Percentiles rank a stretch among this genome's conserved stretches.
These are phyloP conservation scores for Vombatus ursinus DNA, from an alignment of 2,113 vertebrate species.

Conservation along the genomic window DNA sequence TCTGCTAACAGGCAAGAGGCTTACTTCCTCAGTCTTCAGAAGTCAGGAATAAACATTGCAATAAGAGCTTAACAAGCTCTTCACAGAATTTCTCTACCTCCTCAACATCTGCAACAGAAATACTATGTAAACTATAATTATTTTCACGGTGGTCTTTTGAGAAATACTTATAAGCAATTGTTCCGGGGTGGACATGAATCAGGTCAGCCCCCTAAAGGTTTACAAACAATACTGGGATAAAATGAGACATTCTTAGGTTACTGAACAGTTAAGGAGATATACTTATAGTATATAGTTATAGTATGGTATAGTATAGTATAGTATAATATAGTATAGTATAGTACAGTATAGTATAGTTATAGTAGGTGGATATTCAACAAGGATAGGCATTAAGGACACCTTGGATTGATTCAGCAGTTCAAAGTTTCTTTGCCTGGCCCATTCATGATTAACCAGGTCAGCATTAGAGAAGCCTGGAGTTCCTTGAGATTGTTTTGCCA, in stretches of 20 bases:
- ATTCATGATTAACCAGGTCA: background rate
- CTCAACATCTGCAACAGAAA: background rate
- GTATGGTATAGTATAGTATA: too few relatives aligned
- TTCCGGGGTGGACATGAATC: background rate
- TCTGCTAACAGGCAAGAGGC: background rate
- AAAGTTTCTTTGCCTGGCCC: background rate
- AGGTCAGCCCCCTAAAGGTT: background rate
- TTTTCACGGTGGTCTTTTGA: background rate
- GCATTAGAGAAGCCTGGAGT: background rate
- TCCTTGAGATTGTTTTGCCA: background rate
- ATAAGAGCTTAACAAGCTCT: background rate
- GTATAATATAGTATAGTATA: too few relatives aligned
- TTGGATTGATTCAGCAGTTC: background rate
- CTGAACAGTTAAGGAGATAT: background rate
- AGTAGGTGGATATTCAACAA: background rate
- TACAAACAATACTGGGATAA: background rate
- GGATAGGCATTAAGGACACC: background rate
- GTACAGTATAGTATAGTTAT: too few relatives aligned
- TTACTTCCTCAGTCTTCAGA: background rate
- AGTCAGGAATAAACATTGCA: too few relatives aligned
- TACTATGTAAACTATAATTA: background rate
- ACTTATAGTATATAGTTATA: background rate
- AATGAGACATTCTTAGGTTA: background rate
- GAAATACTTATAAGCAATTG: background rate
- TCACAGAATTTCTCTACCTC: background rate